A percentile compares a stretch with the other conserved stretches of the same genome.
Evolutionary conservation across 2,113 vertebrate species (phyloP).

Genomic region (Mustelus asterias): DNA sequence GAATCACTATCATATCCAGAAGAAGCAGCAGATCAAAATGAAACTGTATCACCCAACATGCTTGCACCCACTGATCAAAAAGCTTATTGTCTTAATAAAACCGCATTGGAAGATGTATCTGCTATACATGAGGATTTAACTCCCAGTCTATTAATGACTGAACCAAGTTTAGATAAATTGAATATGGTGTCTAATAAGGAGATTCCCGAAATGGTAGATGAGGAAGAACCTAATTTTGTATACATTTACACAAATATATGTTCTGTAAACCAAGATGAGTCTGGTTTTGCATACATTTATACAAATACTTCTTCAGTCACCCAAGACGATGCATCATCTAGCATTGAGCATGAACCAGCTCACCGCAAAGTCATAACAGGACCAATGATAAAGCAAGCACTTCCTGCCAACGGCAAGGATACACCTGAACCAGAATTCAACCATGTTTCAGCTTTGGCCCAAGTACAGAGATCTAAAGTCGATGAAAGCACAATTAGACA

Average conservation of each 20-base stretch:
- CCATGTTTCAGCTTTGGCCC: background rate
- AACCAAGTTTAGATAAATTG: background rate
- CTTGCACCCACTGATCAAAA: background rate
- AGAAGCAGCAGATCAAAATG: background rate
- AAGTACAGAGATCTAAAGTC: background rate
- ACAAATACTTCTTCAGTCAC: background rate
- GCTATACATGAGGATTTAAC: background rate
- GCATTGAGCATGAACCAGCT: background rate
- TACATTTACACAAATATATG: constrained; percentile 25
- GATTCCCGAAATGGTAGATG: background rate
- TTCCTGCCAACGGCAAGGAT: background rate
- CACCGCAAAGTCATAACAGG: background rate
- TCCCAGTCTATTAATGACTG: background rate
- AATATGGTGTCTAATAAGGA: background rate
- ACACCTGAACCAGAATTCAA: background rate
- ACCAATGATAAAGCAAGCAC: background rate
- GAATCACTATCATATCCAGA: background rate
- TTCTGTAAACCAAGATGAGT: background rate
- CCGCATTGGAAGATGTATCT: background rate
- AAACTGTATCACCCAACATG: background rate
- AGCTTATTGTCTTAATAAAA: background rate
- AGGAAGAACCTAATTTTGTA: background rate
- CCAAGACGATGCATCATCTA: background rate
- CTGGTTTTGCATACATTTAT: constrained; percentile 25
- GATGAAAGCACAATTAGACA: background rate